A percentile compares a stretch with the other conserved stretches of the same genome.
phyloP scores from a whole-genome alignment of 2,113 vertebrate genomes.

The Myxocyprinus asiaticus region DNA sequence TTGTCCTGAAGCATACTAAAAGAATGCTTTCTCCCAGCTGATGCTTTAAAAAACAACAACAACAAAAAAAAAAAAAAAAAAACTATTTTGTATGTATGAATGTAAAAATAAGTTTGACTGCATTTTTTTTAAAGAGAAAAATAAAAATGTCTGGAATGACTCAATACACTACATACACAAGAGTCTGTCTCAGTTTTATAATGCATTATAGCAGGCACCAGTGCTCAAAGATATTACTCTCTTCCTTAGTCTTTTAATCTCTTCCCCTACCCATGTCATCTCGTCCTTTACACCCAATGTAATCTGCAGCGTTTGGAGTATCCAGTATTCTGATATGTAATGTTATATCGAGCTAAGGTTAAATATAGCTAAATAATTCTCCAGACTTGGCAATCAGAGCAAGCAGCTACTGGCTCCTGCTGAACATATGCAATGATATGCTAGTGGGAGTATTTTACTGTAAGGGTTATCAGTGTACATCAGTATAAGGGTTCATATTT shows the following conservation, averaged over 20 bases:
- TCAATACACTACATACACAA: neutral
- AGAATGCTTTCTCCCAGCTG: neutral
- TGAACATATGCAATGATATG: neutral
- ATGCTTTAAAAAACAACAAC: slow-evolving; percentile 16
- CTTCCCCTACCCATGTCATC: slow-evolving; percentile 49
- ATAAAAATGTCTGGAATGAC: neutral
- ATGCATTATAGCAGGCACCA: neutral
- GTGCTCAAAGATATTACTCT: slow-evolving; percentile 41
- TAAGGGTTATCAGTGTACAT: neutral
- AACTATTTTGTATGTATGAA: neutral
- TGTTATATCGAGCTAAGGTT: slow-evolving; percentile 72
- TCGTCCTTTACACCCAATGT: slow-evolving; percentile 72
- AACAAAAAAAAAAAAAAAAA: neutral
- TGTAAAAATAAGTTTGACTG: neutral
- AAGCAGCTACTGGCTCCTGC: neutral
- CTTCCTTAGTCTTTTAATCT: slow-evolving; percentile 52
- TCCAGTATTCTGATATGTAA: slow-evolving; percentile 82
- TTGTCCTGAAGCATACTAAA: slow-evolving; percentile 2
- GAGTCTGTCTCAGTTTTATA: neutral
- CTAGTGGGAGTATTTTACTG: neutral
- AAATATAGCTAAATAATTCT: slow-evolving; percentile 74
- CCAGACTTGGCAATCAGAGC: slow-evolving; percentile 8
- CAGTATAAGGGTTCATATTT: neutral
- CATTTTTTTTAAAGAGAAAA: slow-evolving; percentile 2
- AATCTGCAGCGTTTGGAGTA: slow-evolving; percentile 76